Conservation (phyloP, 2,888 invertebrate genomes). For the Platycheirus rosarum region DNA sequence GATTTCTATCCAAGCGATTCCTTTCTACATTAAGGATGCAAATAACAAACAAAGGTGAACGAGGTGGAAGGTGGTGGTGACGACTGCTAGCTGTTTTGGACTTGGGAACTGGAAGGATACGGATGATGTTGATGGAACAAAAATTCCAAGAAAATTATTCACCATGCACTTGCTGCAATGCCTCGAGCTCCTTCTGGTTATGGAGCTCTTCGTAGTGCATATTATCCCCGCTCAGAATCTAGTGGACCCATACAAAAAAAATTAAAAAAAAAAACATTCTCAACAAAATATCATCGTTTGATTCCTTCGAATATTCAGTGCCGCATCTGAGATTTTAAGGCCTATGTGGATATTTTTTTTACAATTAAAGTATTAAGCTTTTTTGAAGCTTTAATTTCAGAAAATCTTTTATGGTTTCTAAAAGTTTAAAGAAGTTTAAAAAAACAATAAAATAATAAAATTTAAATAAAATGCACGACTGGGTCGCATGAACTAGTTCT, state of each 20-base stretch:
- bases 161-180: constrained; percentile 58
- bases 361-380: no score
- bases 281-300: not conserved
- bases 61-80: constrained; percentile 37
- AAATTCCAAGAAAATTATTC: constrained; percentile 71
- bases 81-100: not conserved
- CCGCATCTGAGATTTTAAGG: no score
- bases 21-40: constrained; percentile 71
- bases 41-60: constrained; percentile 73
- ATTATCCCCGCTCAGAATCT: constrained; percentile 62
- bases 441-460: no score
- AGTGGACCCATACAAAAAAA: constrained; percentile 35
- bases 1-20: constrained; percentile 70
- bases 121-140: constrained; percentile 63
- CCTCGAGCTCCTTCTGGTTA: constrained; percentile 33
- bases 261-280: constrained; percentile 26
- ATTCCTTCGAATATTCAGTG: no score
- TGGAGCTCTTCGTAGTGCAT: constrained; percentile 58
- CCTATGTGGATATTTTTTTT: no score
- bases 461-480: no score
- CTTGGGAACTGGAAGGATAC: constrained; percentile 6
- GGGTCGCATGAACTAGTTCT: no score
- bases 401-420: no score
- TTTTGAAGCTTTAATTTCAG: no score
- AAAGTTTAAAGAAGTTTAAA: no score